These are phyloP conservation scores for Serinus canaria DNA, from an alignment of 2,113 vertebrate genomes.

Conservation along the genomic window DNA sequence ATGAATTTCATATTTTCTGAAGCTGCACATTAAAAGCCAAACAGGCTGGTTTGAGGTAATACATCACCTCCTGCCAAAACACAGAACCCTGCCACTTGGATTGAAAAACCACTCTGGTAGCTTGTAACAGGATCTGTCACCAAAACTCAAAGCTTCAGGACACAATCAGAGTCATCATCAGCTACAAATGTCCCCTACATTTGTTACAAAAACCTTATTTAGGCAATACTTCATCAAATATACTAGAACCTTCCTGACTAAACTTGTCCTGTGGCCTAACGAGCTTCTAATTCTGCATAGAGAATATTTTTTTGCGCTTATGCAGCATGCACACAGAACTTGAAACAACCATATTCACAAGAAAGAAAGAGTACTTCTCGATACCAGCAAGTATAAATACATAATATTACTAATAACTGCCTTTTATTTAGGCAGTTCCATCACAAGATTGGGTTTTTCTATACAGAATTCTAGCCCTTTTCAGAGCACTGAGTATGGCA, in stretches of 20 bases:
- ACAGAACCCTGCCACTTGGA: background rate
- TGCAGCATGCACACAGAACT: background rate
- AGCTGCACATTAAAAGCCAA: background rate
- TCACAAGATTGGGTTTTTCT: background rate
- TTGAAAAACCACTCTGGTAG: background rate
- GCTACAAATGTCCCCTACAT: rapidly evolving
- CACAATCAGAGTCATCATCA: background rate
- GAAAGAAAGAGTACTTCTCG: background rate
- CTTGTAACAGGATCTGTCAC: background rate
- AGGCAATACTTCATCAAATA: background rate
- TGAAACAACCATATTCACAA: background rate
- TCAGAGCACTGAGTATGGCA: background rate
- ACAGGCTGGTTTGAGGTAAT: background rate
- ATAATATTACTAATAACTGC: background rate
- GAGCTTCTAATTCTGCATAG: background rate
- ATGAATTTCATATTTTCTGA: background rate
- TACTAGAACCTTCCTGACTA: background rate
- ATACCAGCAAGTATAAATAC: background rate
- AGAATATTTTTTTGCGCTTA: background rate
- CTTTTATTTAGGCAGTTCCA: background rate
- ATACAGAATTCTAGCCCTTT: background rate
- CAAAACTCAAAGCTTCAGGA: background rate
- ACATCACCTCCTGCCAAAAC: background rate
- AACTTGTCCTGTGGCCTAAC: background rate
- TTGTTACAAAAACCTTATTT: background rate